phyloP scores from a whole-genome alignment of 2,888 invertebrate genomes.

The Seira musarum region DNA sequence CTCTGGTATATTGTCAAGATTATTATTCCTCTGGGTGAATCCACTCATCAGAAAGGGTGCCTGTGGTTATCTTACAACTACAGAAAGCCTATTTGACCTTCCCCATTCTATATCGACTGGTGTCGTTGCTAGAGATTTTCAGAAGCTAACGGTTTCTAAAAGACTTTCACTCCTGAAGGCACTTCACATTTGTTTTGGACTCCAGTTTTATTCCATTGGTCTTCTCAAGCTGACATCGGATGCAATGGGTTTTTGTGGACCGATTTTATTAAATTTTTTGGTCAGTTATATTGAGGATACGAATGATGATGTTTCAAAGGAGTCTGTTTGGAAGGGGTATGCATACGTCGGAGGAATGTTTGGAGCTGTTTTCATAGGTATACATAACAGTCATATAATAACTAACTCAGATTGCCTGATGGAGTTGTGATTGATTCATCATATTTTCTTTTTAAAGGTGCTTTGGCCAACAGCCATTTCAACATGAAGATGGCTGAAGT shows the following conservation, averaged over 20 bases:
- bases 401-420: neutral
- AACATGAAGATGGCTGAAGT: slow-evolving; percentile 89
- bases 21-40: slow-evolving; percentile 91
- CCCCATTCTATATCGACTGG: slow-evolving; percentile 79
- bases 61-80: slow-evolving; percentile 79
- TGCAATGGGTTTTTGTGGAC: slow-evolving; percentile 88
- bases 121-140: slow-evolving; percentile 77
- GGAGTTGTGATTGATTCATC: too few species aligned
- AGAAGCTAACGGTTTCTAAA: slow-evolving; percentile 38
- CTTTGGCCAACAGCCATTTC: slow-evolving; percentile 90
- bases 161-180: slow-evolving; percentile 76
- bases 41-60: slow-evolving; percentile 88
- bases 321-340: slow-evolving; percentile 76
- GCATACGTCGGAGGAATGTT: slow-evolving; percentile 80
- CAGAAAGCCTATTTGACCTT: slow-evolving; percentile 89
- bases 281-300: slow-evolving; percentile 84
- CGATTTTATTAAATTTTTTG: slow-evolving; percentile 87
- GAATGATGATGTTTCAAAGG: slow-evolving; percentile 19
- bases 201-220: slow-evolving; percentile 89
- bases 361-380: slow-evolving; percentile 80
- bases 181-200: slow-evolving; percentile 83
- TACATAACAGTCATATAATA: too few species aligned
- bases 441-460: slow-evolving; percentile 77
- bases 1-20: slow-evolving; percentile 77
- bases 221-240: slow-evolving; percentile 88